Evolutionary conservation across 2,797 vertebrate species (phyloP), one percentile per base, ranked within the genome.

Genomic region (Mycteria americana): DNA sequence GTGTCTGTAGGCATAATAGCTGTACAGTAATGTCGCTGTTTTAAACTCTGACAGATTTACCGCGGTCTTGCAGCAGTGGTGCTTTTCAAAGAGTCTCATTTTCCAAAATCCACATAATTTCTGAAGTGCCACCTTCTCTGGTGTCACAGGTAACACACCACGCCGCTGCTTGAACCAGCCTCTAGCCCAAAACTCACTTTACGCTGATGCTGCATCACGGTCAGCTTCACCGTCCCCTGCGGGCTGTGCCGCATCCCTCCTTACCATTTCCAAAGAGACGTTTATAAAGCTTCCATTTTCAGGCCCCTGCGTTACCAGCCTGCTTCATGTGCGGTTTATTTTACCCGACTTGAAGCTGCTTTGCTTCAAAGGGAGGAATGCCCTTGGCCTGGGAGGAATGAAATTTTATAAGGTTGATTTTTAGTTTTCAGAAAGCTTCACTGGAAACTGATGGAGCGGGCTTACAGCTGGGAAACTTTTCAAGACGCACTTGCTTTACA

Each of bases 131-230:
- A 0, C 53, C 39, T 67, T 74, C 76, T 31, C 18, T 6, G 1
- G 12, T 41, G 57, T 11, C 80, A 23, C 57, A n/a, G 73, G 50
- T 48, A 5, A 8, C 27, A n/a, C 51, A 8, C 53, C 50, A 68
- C 68, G 25, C n/a, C 13, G 4, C 68, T 56, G 51, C 46, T 54
- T 3, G 7, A n/a, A 48, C 43, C 81, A 45, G 51, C 62, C 33
- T 27, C 33, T 28, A 33, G 70, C 78, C 57, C 73, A 11, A 7
- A 65, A 18, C 28, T n/a, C 18, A 1, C 33, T 31, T 53, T 8
- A 15, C 18, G 2, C 12, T 1, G 0, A 4, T 0, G 0, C 74
- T 54, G 65, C 51, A 6, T 28, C 50, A 0, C 2, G 18, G 13
- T 45, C 60, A 60, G 31, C 57, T 9, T 45, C 3, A 1, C 45